Conservation (phyloP, 1,140 invertebrate genomes). For the Drosophila pachea region DNA sequence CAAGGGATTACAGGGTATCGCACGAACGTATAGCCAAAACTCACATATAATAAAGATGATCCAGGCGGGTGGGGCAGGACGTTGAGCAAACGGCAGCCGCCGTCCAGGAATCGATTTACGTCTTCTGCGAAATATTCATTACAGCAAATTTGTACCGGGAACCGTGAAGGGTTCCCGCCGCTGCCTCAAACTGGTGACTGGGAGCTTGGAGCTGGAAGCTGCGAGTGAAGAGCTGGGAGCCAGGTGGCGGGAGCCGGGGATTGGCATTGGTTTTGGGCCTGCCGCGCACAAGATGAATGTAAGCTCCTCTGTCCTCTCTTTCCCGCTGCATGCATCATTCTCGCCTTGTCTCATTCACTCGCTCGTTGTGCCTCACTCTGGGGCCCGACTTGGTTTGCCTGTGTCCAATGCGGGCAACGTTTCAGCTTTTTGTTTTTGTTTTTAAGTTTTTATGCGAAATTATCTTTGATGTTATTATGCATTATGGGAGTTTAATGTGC, state of each 20-base stretch:
- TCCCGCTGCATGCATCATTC: not conserved
- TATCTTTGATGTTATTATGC: conserved; percentile 71
- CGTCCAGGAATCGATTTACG: conserved; percentile 62
- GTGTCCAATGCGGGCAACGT: conserved; percentile 51
- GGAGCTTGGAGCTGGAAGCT: no score
- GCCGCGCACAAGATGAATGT: conserved; percentile 27
- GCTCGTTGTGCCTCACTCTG: conserved; percentile 2
- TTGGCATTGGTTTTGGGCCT: conserved; percentile 10
- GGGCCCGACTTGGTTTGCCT: conserved; percentile 25
- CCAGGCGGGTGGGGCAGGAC: not conserved
- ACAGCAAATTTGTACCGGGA: conserved; percentile 63
- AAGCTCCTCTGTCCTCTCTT: not conserved
- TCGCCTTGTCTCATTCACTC: not conserved
- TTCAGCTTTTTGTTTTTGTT: not conserved
- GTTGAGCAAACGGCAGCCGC: conserved; percentile 20
- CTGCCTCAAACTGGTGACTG: not conserved
- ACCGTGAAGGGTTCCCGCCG: conserved; percentile 30
- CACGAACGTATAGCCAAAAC: no score
- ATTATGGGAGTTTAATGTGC: conserved; percentile 70
- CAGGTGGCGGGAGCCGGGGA: conserved; percentile 6
- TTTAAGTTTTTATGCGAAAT: conserved; percentile 61
- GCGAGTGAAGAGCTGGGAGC: not conserved
- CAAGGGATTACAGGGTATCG: no score
- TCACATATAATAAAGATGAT: conserved; percentile 43
- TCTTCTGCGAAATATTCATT: conserved; percentile 74